Percentiles rank a stretch among this genome's conserved stretches.
phyloP scores from a whole-genome alignment of 2,113 vertebrate genomes.

The Jaculus jaculus region DNA sequence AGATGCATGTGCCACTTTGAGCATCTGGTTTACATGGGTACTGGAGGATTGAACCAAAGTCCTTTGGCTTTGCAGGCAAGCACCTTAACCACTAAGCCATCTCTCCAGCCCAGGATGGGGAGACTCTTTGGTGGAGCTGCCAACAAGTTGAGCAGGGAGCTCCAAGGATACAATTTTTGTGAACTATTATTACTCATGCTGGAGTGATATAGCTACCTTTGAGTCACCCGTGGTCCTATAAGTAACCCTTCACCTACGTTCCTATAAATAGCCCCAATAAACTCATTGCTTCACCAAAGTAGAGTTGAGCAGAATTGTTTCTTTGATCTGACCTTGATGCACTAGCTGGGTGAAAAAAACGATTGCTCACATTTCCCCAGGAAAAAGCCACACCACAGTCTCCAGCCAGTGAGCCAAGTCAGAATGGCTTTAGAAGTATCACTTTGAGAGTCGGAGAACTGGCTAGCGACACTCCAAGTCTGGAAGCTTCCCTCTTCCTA shows the following conservation, averaged over 20 bases:
- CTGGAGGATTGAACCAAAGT: no score
- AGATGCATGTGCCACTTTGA: no score
- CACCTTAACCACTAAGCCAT: no score
- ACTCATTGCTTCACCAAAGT: background rate
- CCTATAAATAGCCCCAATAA: background rate
- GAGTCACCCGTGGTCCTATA: background rate
- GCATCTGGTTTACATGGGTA: no score
- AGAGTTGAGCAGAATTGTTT: background rate
- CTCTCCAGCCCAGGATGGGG: no score
- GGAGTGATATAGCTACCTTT: background rate
- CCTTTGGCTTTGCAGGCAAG: no score
- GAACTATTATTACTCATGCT: background rate
- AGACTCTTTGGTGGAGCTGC: no score
- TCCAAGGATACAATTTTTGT: background rate
- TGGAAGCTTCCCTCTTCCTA: background rate
- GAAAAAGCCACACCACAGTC: background rate
- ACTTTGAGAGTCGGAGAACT: background rate
- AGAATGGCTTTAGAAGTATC: background rate
- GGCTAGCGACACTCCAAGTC: background rate
- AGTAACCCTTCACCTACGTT: background rate
- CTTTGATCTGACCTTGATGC: background rate
- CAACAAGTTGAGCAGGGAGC: background rate
- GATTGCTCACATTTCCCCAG: background rate
- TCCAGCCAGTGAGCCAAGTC: background rate
- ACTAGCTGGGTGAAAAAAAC: background rate